phyloP scores from a whole-genome alignment of 1,140 invertebrate genomes.

The Philotrypesis tridentata region DNA sequence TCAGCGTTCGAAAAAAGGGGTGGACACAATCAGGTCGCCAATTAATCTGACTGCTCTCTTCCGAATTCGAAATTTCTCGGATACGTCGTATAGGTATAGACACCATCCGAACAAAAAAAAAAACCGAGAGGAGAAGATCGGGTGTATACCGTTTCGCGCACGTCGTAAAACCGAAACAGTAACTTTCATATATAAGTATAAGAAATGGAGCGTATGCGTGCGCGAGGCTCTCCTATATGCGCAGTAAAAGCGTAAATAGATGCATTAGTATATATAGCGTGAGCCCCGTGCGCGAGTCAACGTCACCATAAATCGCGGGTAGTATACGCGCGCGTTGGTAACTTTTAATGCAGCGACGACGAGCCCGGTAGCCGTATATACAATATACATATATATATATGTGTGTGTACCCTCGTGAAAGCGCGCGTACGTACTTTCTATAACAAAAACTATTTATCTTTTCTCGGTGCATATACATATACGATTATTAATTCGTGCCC shows the following conservation, averaged over 20 bases:
- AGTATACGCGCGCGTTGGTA: too few relatives aligned
- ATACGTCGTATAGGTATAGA: too few relatives aligned
- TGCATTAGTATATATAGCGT: conserved; percentile 39
- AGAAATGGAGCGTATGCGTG: conserved; percentile 51
- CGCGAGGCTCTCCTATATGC: too few relatives aligned
- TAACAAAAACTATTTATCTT: conserved; percentile 37
- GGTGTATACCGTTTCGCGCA: conserved; percentile 11
- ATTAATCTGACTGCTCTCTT: too few relatives aligned
- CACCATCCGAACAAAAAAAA: too few relatives aligned
- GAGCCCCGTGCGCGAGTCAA: conserved; percentile 19
- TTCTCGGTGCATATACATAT: neutral
- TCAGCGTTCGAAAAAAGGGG: too few relatives aligned
- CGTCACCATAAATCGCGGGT: conserved; percentile 53
- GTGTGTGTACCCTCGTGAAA: too few relatives aligned
- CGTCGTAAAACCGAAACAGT: conserved; percentile 45
- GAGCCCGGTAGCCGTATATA: neutral
- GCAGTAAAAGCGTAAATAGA: conserved; percentile 45
- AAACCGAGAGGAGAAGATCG: too few relatives aligned
- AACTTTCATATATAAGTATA: too few relatives aligned
- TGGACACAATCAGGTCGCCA: neutral
- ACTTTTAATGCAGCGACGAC: too few relatives aligned
- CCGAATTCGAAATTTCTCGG: too few relatives aligned
- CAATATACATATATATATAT: too few relatives aligned
- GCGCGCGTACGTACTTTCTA: conserved; percentile 14
- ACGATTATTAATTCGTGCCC: neutral